Evolutionary conservation across 2,888 invertebrate species (phyloP).

Genomic region (Cetonia aurata): DNA sequence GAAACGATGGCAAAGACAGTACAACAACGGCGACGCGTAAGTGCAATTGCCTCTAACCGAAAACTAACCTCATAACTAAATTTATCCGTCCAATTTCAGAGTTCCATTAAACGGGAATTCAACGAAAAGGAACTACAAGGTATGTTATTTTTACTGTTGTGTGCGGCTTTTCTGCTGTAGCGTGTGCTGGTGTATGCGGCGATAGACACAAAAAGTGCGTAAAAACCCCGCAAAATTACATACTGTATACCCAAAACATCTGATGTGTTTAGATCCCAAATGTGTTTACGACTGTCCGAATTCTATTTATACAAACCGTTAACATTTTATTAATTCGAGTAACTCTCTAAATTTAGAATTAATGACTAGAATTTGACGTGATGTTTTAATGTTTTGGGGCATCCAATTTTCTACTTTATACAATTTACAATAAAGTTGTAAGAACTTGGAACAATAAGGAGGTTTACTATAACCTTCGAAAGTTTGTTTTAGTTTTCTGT

Average conservation of each 20-base stretch:
- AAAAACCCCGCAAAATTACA: conserved; percentile 14
- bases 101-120: conserved; percentile 65
- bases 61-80: conserved; percentile 31
- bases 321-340: conserved; percentile 43
- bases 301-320: conserved; percentile 39
- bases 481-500: too few species aligned
- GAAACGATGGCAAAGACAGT: conserved; percentile 44
- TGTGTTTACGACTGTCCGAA: conserved; percentile 14
- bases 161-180: not conserved
- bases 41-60: conserved; percentile 2
- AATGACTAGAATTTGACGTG: conserved; percentile 26
- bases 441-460: too few species aligned
- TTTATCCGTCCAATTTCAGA: conserved; percentile 54
- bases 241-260: not conserved
- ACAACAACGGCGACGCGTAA: conserved; percentile 45
- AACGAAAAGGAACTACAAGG: conserved; percentile 65
- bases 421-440: too few species aligned
- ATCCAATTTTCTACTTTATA: not conserved
- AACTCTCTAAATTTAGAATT: conserved; percentile 41
- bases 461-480: too few species aligned
- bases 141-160: conserved; percentile 53
- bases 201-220: not conserved
- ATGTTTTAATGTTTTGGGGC: too few species aligned
- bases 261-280: conserved; percentile 6
- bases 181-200: not conserved